These are phyloP conservation scores for Lasioglossum vierecki DNA, from an alignment of 2,888 invertebrate genomes.

Conservation along the genomic window DNA sequence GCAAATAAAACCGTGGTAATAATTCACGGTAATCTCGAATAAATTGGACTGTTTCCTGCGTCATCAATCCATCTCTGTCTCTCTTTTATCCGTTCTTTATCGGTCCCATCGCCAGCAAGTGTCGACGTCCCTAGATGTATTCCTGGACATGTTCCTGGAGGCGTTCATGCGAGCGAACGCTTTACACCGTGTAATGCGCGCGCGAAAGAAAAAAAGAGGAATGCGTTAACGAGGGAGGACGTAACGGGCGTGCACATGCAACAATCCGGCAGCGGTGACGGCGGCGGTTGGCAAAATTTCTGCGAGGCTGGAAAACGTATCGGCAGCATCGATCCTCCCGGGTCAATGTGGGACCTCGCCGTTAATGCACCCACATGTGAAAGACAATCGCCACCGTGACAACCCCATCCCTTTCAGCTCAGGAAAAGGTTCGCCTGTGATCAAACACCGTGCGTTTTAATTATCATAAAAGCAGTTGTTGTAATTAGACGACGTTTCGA, in stretches of 20 bases:
- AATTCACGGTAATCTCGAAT: not conserved
- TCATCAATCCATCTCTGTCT: not conserved
- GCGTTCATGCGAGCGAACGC: slow-evolving; percentile 52
- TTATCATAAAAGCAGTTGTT: slow-evolving; percentile 36
- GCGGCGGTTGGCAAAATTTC: slow-evolving; percentile 56
- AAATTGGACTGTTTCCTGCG: not conserved
- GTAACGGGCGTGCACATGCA: slow-evolving; percentile 23
- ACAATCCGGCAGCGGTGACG: slow-evolving; percentile 38
- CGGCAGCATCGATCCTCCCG: slow-evolving; percentile 80
- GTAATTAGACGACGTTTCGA: slow-evolving; percentile 30
- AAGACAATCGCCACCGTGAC: slow-evolving; percentile 32
- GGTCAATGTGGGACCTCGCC: slow-evolving; percentile 79
- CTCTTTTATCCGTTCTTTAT: not conserved
- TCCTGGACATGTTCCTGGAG: slow-evolving; percentile 34
- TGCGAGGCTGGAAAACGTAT: slow-evolving; percentile 64
- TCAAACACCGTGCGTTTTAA: slow-evolving; percentile 43
- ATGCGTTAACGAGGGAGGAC: slow-evolving; percentile 40
- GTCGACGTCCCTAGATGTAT: slow-evolving; percentile 44
- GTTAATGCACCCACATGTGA: slow-evolving; percentile 70
- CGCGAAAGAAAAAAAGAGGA: slow-evolving; percentile 35
- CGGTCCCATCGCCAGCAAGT: not conserved
- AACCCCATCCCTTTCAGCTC: not conserved
- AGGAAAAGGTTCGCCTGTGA: slow-evolving; percentile 28
- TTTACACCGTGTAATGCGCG: slow-evolving; percentile 51
- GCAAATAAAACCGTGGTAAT: not conserved